Conservation (phyloP, 2,797 vertebrate genomes). For the Enteromius unitaeniatus region DNA sequence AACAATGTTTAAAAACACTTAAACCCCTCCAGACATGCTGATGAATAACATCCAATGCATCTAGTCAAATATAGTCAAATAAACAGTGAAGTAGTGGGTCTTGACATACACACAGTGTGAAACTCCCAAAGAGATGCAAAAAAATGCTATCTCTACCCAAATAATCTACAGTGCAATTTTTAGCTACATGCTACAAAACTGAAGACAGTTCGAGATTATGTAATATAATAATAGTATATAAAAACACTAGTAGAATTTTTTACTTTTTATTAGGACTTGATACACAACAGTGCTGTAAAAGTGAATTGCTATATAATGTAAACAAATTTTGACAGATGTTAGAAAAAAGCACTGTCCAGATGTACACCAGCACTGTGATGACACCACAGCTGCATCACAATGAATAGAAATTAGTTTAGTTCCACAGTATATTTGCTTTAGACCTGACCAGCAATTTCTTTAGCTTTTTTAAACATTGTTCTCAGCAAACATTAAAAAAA, state of each 20-base stretch:
- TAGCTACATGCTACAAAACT: not conserved
- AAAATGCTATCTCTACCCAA: not conserved
- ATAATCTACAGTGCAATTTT: not conserved
- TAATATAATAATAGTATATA: not conserved
- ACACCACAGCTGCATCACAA: not conserved
- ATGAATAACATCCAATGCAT: slow-evolving; percentile 5
- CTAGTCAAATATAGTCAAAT: not conserved
- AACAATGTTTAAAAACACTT: slow-evolving; percentile 15
- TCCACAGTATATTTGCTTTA: not conserved
- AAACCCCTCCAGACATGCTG: not conserved
- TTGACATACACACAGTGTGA: slow-evolving; percentile 15
- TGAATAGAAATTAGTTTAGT: not conserved
- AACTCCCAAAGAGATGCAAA: not conserved
- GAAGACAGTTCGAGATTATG: not conserved
- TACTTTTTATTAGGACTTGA: not conserved
- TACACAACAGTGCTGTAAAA: not conserved
- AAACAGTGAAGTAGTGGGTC: not conserved
- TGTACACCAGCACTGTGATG: not conserved
- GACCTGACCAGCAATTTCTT: not conserved
- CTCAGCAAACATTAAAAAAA: not conserved
- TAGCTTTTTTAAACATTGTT: not conserved
- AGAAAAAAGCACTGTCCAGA: not conserved
- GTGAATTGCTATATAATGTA: not conserved
- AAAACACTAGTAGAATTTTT: not conserved
- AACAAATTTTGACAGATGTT: slow-evolving; percentile 1